Evolutionary conservation across 2,888 invertebrate genomes (phyloP), one percentile per base, ranked within the genome.

Genomic region (Clivina fossor): DNA sequence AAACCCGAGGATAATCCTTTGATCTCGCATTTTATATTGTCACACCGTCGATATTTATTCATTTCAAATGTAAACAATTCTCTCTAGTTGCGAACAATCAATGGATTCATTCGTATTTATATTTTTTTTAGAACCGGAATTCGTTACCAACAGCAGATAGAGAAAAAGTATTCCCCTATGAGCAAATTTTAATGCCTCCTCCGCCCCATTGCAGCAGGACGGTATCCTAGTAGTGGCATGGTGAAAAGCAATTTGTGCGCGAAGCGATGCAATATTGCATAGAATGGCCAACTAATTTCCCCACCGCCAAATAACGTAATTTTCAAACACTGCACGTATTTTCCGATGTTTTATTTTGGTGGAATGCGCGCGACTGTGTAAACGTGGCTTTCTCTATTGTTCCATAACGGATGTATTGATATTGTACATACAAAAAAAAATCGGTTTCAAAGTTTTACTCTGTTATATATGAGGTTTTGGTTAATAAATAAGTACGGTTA

Each of bases 251-350:
- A 47, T 47, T 47, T 33, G 30, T 32, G 11, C 16, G 28, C 37
- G 18, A 37, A 7, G 16, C 43, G 32, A 11, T 30, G 30, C 48
- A 37, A 48, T 35, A 48, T 48, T 48, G 48, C 16, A 15, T 24
- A 16, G 26, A 48, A 48, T 48, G 24, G 24, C 48, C 35, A 48
- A 24, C 37, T 37, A 48, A 37, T 48, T 48, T 16, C 18, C 22
- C n/a, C 37, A 28, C 48, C 48, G n/a, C n/a, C n/a, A n/a, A 48
- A 35, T 48, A 48, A 48, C 26, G 35, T 48, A 35, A 48, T 48
- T 48, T 48, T 37, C 35, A 48, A 48, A 24, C 48, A 37, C 24
- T n/a, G 37, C 48, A 48, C 48, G 48, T 48, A 48, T 48, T 48
- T 30, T 48, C 30, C 28, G 28, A 30, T 32, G 44, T 44, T 44